Evolutionary conservation across 1,140 invertebrate species (phyloP).

Genomic region (Trichogramma pretiosum): DNA sequence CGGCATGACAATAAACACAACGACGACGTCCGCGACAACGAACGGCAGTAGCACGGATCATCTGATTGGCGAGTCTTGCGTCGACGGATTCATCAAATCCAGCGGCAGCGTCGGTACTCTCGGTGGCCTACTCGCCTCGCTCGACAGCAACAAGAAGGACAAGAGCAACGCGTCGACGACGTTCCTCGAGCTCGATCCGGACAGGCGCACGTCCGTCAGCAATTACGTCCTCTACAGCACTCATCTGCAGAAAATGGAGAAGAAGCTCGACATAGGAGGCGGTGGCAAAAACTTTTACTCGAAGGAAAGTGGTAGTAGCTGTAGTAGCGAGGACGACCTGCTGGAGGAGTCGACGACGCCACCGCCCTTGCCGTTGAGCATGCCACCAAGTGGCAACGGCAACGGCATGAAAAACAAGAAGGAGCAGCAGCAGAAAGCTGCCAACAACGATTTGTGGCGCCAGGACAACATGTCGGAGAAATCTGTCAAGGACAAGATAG

Average conservation of each 20-base stretch:
- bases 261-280: constrained; percentile 30
- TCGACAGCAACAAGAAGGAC: neutral
- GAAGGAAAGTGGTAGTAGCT: too few relatives aligned
- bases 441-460: constrained; percentile 40
- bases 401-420: too few relatives aligned
- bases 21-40: constrained; percentile 13
- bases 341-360: constrained; percentile 16
- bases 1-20: too few relatives aligned
- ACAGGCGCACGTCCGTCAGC: neutral
- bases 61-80: neutral
- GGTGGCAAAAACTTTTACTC: constrained; percentile 14
- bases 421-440: constrained; percentile 27
- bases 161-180: neutral
- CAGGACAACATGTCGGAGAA: constrained; percentile 68
- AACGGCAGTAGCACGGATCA: neutral
- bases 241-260: constrained; percentile 23
- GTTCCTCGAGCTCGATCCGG: neutral
- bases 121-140: neutral
- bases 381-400: constrained; percentile 32
- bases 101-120: neutral
- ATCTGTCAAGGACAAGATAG: constrained; percentile 78
- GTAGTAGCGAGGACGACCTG: constrained; percentile 9
- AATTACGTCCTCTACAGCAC: constrained; percentile 1
- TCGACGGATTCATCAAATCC: neutral
- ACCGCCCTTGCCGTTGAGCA: constrained; percentile 38